Conservation (phyloP, 2,888 invertebrate genomes). For the Phengaris arion region DNA sequence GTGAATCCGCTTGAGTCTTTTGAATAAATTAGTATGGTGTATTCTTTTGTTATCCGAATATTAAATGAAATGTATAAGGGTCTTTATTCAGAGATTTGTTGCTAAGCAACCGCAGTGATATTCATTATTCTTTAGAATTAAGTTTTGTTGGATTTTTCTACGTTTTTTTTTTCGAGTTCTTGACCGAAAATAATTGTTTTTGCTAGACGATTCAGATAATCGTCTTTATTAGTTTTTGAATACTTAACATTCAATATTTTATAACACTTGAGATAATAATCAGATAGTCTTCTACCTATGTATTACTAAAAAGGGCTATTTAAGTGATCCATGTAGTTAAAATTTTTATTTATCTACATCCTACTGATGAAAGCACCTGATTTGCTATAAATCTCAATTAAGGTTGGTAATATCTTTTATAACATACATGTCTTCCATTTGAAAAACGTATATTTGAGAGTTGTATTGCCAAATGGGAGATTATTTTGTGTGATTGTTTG, state of each 20-base stretch:
- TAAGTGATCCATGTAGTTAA: too few species aligned
- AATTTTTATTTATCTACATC: too few species aligned
- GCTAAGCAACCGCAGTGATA: background rate
- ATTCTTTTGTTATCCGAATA: slow-evolving; percentile 31
- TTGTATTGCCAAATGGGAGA: background rate
- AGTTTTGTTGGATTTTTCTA: slow-evolving; percentile 7
- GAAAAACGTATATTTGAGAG: background rate
- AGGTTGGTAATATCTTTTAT: too few species aligned
- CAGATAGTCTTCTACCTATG: too few species aligned
- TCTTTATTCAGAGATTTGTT: slow-evolving; percentile 30
- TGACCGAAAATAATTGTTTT: background rate
- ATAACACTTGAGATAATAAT: too few species aligned
- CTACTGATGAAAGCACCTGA: too few species aligned
- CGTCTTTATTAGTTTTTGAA: background rate
- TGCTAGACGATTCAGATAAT: background rate
- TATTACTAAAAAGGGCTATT: too few species aligned
- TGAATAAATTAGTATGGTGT: slow-evolving; percentile 32
- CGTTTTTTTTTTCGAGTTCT: slow-evolving; percentile 3
- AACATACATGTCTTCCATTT: background rate
- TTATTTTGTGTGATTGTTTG: background rate
- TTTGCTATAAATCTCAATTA: too few species aligned
- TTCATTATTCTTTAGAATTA: slow-evolving; percentile 20
- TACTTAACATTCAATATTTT: background rate
- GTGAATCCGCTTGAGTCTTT: slow-evolving; percentile 29
- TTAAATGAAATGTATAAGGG: slow-evolving; percentile 31